A percentile compares a stretch with the other conserved stretches of the same genome.
Conservation (phyloP, 2,888 invertebrate species). For the Apamea sordens region DNA sequence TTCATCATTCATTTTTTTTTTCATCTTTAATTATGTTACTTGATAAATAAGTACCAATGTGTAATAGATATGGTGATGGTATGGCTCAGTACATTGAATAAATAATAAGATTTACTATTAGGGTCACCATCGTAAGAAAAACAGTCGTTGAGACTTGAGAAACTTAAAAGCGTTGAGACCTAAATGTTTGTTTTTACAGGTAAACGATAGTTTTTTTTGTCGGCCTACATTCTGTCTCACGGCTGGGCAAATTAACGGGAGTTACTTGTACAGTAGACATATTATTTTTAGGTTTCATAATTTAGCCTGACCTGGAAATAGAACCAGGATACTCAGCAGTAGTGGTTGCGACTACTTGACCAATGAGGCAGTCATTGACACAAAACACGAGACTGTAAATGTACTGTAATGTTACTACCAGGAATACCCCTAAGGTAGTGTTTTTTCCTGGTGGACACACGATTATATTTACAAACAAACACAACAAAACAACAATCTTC, state of each 20-base stretch:
- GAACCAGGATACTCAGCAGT: not conserved
- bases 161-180: no score
- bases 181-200: not conserved
- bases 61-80: not conserved
- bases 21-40: no score
- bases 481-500: not conserved
- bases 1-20: no score
- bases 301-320: not conserved
- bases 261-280: not conserved
- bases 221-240: not conserved
- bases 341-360: no score
- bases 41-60: not conserved
- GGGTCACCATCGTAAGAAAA: not conserved
- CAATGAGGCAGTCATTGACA: no score
- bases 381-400: no score
- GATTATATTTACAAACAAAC: constrained; percentile 1
- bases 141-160: no score
- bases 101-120: not conserved
- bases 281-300: not conserved
- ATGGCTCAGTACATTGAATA: not conserved
- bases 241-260: not conserved
- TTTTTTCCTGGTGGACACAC: not conserved
- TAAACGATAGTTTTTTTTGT: not conserved
- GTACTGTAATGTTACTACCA: not conserved
- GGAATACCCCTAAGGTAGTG: not conserved